These are phyloP conservation scores for Allygus modestus DNA, from an alignment of 2,888 invertebrate species.

Conservation along the genomic window DNA sequence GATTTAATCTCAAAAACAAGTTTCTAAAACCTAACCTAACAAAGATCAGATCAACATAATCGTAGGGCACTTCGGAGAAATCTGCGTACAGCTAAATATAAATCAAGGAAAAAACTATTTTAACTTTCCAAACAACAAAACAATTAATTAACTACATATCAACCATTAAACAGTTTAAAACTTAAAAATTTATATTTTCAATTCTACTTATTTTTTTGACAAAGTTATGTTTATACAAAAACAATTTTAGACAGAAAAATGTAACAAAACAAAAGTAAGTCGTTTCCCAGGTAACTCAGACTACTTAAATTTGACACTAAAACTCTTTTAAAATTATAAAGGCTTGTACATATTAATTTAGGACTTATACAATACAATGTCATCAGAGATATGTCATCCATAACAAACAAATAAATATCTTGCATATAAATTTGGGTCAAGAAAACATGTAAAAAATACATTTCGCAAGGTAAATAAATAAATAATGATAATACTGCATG, in stretches of 20 bases:
- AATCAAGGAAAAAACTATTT: background rate
- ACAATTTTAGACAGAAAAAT: no score
- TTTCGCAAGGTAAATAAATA: constrained; percentile 18
- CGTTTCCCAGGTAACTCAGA: background rate
- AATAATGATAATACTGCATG: constrained; percentile 36
- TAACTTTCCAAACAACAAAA: background rate
- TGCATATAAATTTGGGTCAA: background rate
- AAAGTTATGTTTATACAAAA: no score
- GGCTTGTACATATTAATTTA: background rate
- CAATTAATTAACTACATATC: no score
- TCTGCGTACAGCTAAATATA: background rate
- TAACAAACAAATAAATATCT: constrained; percentile 1
- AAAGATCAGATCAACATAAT: constrained; percentile 11
- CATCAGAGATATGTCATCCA: background rate
- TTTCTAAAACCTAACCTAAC: constrained; percentile 41
- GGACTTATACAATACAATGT: background rate
- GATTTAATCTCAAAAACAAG: constrained; percentile 36
- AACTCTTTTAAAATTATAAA: background rate
- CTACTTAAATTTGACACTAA: background rate
- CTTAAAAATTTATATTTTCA: no score
- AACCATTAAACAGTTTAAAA: no score
- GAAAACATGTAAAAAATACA: constrained; percentile 10
- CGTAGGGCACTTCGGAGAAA: constrained; percentile 13
- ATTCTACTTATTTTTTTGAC: no score
- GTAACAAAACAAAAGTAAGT: background rate